Evolutionary conservation across 2,113 vertebrate genomes (phyloP), one percentile per base, ranked within the genome.

Genomic region (Dolichallabes microphthalmus): DNA sequence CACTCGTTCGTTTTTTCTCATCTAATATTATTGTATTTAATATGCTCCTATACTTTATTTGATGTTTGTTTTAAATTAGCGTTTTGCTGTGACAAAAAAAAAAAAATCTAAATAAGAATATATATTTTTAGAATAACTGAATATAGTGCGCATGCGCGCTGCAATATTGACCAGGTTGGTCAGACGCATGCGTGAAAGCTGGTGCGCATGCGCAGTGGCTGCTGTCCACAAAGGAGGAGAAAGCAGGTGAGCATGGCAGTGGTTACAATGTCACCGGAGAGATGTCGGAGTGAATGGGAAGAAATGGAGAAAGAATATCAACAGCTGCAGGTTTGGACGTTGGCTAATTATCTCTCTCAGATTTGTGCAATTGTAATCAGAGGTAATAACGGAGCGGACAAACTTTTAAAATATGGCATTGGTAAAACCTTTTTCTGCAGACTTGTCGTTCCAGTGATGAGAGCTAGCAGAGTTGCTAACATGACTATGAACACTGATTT

Each of bases 241-340:
- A 30, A 58, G 53, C 76, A 79, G 76, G 30, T 55, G 52, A 83
- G 82, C 68, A 83, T 83, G 85, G 68, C 78, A 39, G 84, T 58
- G 25, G 75, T 11, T 60, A 64, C 86, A 61, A 96, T 95, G 93
- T 91, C 94, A 91, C 92, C 94, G 88, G 94, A 94, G 86, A 93
- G 90, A 82, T 96, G 94, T 89, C 92, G 92, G 88, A 91, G 89
- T 75, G 97, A 97, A 90, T 97, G 96, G 97, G 91, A 91, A 19
- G 96, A 96, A 90, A 95, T 97, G 82, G 96, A 98, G 22, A 91
- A 92, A 84, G 97, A 97, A 91, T 97, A 97, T 90, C 95, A 95
- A 91, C 96, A 97, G 89, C 90, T 98, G 66, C 97, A 98, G 97
- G 97, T 97, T 88, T 80, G 84, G 13, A 73, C 5, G 11, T 32